Conservation (phyloP, 2,888 invertebrate species). For the Philaethria dido region DNA sequence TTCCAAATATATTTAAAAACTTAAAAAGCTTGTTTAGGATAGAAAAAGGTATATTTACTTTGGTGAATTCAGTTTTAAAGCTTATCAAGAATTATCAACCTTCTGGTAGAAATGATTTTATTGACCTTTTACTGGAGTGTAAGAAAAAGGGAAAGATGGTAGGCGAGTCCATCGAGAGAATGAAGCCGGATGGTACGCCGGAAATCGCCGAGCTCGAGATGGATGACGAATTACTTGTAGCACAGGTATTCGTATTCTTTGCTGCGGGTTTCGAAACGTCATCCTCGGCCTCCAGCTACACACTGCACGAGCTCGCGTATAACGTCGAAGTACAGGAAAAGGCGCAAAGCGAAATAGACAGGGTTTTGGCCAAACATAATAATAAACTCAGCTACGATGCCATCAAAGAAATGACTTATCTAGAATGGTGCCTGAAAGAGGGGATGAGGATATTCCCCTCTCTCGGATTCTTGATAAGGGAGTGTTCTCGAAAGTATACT, state of each 20-base stretch:
- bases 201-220: slow-evolving; percentile 40
- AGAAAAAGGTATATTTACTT: slow-evolving; percentile 54
- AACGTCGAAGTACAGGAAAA: slow-evolving; percentile 59
- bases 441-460: slow-evolving; percentile 68
- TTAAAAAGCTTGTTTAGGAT: slow-evolving; percentile 54
- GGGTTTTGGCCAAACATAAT: slow-evolving; percentile 53
- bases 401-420: slow-evolving; percentile 64
- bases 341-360: slow-evolving; percentile 60
- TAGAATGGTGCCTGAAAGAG: slow-evolving; percentile 63
- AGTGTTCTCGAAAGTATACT: slow-evolving; percentile 55
- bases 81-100: slow-evolving; percentile 60
- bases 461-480: slow-evolving; percentile 59
- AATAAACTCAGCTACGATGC: slow-evolving; percentile 62
- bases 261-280: slow-evolving; percentile 79
- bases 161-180: slow-evolving; percentile 48
- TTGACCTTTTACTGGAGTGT: slow-evolving; percentile 50
- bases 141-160: slow-evolving; percentile 47
- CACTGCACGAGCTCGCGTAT: slow-evolving; percentile 65
- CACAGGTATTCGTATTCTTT: slow-evolving; percentile 62
- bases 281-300: slow-evolving; percentile 68
- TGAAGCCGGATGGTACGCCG: slow-evolving; percentile 43
- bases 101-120: slow-evolving; percentile 54
- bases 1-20: slow-evolving; percentile 55
- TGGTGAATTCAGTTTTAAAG: slow-evolving; percentile 59
- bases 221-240: slow-evolving; percentile 44